Conservation (phyloP, 2,888 invertebrate genomes). For the Ophonus ardosiacus region DNA sequence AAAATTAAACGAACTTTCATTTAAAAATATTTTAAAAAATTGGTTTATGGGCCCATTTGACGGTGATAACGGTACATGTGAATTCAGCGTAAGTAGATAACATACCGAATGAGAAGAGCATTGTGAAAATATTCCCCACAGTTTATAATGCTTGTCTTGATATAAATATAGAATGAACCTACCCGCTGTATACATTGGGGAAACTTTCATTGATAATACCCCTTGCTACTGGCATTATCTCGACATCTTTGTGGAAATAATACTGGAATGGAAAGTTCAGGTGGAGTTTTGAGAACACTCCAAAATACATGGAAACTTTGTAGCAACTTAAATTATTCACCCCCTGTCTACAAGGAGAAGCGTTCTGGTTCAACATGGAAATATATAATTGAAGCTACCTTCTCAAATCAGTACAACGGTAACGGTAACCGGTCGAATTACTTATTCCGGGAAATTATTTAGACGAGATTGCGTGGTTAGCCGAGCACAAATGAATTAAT, state of each 20-base stretch:
- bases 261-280: conserved; percentile 3
- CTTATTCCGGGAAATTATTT: conserved; percentile 18
- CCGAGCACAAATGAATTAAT: conserved; percentile 28
- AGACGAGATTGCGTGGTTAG: conserved; percentile 17
- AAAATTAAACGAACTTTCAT: too few species aligned
- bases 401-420: neutral
- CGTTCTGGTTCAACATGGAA: conserved; percentile 6
- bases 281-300: conserved; percentile 38
- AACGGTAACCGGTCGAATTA: conserved; percentile 3
- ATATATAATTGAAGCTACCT: conserved; percentile 36
- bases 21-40: too few species aligned
- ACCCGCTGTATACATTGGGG: neutral
- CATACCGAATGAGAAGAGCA: neutral
- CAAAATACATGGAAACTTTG: conserved; percentile 38
- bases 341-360: conserved; percentile 15
- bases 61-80: too few species aligned
- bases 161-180: neutral
- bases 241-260: conserved; percentile 18
- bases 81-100: neutral
- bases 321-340: conserved; percentile 29
- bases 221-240: conserved; percentile 5
- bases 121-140: neutral
- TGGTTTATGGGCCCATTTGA: too few species aligned
- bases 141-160: neutral
- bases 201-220: conserved; percentile 16